Base-by-base conservation (phyloP, 1,140 invertebrate species). In the Aphelenchoides avenae region DNA sequence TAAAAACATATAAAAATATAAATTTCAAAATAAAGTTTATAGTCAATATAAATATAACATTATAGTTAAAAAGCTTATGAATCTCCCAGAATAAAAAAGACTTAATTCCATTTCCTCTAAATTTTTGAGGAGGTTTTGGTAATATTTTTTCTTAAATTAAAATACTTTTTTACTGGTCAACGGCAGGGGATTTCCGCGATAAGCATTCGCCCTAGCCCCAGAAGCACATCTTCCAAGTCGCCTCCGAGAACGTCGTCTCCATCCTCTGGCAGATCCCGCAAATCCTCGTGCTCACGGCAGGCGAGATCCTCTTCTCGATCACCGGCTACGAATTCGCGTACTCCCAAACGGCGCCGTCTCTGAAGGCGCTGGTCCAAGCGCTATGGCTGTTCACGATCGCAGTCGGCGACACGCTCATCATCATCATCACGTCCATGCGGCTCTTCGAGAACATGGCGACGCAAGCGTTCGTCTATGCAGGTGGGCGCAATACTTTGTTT, bases 381-480 rank as follows among this genome's bases (percentile, higher is more conserved):
- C 83, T 84, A 1, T 95, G 89, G 87, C 80, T 91, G 22, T 74
- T 94, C 0, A 91, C 89, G 0, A 86, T 87, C 5, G 88, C 91
- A 0, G 82, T 91, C 70, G 91, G 91, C 22, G 93, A 95, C 78
- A 77, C 94, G 4, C 84, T 95, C 44, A 87, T 89, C 5, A 85
- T 93, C 2, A 84, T 94, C 20, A 82, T 95, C 33, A 86, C 89
- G 5, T 85, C 87, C 77, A 78, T 82, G 5, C 79, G 79, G 22
- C 74, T 83, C 22, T 85, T 86, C 65, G 62, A 83, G 2, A 78
- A 82, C 56, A 84, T 84, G 80, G 85, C 56, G 26, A 33, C 37
- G 15, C 34, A 39, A 20, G 30, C 36, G 22, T 48, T 57, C 29
- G 36, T 60, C 0, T 57, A 57, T 27, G 56, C 56, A 13, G 52